phyloP scores from a whole-genome alignment of 1,140 invertebrate genomes.

The Listronotus oregonensis region DNA sequence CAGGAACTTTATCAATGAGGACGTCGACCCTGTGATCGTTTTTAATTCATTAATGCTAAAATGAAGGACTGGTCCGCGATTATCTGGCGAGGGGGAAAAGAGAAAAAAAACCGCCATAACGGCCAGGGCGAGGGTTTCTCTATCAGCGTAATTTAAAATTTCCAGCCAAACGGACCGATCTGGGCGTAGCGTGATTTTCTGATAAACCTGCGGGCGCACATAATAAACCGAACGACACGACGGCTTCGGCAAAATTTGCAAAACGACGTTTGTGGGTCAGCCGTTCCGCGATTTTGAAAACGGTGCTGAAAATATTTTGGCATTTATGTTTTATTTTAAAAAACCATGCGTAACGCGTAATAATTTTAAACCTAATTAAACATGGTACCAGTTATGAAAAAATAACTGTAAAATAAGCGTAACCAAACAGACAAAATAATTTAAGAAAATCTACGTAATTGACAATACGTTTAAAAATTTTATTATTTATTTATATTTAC shows the following conservation, averaged over 20 bases:
- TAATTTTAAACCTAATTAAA: no score
- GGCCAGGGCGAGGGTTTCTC: constrained; percentile 20
- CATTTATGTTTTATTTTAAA: no score
- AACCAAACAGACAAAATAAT: no score
- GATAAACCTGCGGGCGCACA: constrained; percentile 34
- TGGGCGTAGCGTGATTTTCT: constrained; percentile 24
- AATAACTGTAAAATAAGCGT: no score
- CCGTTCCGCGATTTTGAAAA: constrained; percentile 1
- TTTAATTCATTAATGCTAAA: constrained; percentile 33
- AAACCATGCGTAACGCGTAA: no score
- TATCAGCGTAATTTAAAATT: constrained; percentile 34
- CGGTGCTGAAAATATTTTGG: no score
- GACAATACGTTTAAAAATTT: no score
- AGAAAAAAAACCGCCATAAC: constrained; percentile 7
- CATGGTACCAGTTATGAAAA: no score
- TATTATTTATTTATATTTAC: no score
- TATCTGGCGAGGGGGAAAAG: constrained; percentile 17
- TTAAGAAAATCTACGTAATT: no score
- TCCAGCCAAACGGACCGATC: constrained; percentile 32
- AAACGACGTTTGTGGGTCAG: constrained; percentile 12
- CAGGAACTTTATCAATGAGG: background rate
- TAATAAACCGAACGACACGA: constrained; percentile 22
- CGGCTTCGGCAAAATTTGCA: constrained; percentile 5
- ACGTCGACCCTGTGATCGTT: constrained; percentile 1
- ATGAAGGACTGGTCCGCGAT: constrained; percentile 25